phyloP scores from a whole-genome alignment of 2,888 invertebrate species.

The Meiosimyza platycephala region DNA sequence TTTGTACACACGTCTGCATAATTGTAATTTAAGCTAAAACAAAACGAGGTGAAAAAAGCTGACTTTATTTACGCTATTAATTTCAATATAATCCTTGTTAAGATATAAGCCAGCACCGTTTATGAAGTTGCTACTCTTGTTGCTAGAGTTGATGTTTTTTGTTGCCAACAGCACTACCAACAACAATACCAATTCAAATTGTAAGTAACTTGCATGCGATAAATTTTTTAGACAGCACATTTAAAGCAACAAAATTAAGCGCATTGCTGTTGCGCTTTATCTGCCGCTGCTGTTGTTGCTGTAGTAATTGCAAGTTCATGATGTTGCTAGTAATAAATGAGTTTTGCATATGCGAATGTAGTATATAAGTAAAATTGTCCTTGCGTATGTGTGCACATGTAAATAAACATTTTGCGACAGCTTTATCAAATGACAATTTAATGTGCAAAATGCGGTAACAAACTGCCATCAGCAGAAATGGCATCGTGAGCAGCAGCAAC shows the following conservation, averaged over 20 bases:
- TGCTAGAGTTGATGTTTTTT: constrained; percentile 25
- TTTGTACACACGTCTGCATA: too few relatives aligned
- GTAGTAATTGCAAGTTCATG: too few relatives aligned
- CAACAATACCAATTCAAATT: constrained; percentile 7
- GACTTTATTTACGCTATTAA: not conserved
- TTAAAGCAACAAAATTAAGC: not conserved
- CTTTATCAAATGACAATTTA: constrained; percentile 46
- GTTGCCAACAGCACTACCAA: constrained; percentile 18
- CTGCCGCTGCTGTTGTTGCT: too few relatives aligned
- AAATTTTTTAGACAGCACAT: constrained; percentile 4
- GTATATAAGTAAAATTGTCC: not conserved
- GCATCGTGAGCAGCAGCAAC: not conserved
- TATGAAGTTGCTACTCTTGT: constrained; percentile 31
- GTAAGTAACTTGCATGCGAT: constrained; percentile 3
- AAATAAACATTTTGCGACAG: constrained; percentile 26
- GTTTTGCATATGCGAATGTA: not conserved
- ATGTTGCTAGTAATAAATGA: not conserved
- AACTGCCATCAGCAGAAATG: not conserved
- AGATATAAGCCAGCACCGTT: not conserved
- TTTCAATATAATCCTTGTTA: constrained; percentile 4
- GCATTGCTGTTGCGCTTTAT: too few relatives aligned
- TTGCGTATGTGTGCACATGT: not conserved
- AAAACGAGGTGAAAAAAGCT: too few relatives aligned
- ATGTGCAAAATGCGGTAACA: constrained; percentile 43
- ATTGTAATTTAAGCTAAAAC: too few relatives aligned